Conservation (phyloP, 2,888 invertebrate genomes). For the Punctoribates punctum region DNA sequence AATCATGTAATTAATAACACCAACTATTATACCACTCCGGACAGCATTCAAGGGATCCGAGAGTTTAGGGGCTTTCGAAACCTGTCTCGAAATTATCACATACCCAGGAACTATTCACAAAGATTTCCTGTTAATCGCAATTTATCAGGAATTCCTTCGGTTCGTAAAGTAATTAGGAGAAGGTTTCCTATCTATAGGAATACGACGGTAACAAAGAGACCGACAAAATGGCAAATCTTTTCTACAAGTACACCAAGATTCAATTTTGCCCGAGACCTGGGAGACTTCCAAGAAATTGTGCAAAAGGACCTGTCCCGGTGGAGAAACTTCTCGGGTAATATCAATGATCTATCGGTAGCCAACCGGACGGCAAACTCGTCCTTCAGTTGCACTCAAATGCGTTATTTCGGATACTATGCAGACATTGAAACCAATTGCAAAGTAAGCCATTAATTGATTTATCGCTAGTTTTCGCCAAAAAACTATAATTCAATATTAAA, state of each 20-base stretch:
- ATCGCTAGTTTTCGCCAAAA: neutral
- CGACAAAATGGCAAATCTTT: no score
- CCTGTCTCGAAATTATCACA: neutral
- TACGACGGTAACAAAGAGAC: no score
- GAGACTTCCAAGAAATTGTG: no score
- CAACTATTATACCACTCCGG: neutral
- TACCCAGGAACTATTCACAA: neutral
- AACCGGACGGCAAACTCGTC: neutral
- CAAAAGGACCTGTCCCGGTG: neutral
- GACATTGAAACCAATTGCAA: conserved; percentile 20
- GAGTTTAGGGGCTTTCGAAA: neutral
- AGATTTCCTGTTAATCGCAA: no score
- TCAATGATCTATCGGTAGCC: neutral
- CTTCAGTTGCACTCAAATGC: conserved; percentile 17
- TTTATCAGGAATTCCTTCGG: no score
- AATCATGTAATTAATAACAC: neutral
- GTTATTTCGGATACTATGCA: conserved; percentile 30
- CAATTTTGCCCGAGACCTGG: no score
- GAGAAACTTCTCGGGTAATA: neutral
- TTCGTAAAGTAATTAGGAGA: no score
- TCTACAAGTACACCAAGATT: no score
- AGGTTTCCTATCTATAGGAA: no score
- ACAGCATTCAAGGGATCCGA: neutral
- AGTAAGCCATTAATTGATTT: conserved; percentile 8
- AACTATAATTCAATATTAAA: neutral